Percentiles rank a stretch among this genome's conserved stretches.
phyloP scores from a whole-genome alignment of 2,797 vertebrate species.

The Artibeus lituratus region DNA sequence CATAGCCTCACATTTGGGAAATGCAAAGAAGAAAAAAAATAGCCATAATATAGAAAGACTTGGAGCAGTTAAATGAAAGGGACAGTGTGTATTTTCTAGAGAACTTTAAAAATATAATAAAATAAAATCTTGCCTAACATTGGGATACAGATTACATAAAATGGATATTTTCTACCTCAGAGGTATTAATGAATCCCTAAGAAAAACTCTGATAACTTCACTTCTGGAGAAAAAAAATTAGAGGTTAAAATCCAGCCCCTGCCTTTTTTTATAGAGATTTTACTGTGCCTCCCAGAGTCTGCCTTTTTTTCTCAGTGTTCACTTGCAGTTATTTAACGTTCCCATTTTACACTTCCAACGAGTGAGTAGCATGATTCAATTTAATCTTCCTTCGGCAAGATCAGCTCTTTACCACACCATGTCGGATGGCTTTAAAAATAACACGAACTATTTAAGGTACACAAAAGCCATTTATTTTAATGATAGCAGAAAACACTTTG shows the following conservation, averaged over 20 bases:
- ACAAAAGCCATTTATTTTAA: neutral
- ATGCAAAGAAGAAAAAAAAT: neutral
- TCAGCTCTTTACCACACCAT: neutral
- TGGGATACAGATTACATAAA: neutral
- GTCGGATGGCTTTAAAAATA: neutral
- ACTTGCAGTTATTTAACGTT: neutral
- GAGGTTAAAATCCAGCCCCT: neutral
- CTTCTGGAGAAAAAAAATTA: neutral
- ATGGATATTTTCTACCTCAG: neutral
- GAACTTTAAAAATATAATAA: neutral
- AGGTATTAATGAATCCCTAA: neutral
- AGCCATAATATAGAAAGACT: neutral
- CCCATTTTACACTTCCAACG: neutral
- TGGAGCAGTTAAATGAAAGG: constrained; percentile 5
- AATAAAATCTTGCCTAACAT: neutral
- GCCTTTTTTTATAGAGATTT: neutral
- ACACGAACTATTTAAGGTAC: neutral
- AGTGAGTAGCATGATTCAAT: neutral
- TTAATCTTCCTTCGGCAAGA: neutral
- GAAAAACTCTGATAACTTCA: neutral
- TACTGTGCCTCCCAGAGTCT: neutral
- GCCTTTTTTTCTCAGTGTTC: neutral
- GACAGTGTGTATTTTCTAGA: neutral
- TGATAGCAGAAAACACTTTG: constrained; percentile 5
- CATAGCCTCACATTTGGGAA: neutral